These are phyloP conservation scores for Sarcophaga rosellei DNA, from an alignment of 2,888 invertebrate species.

Conservation along the genomic window DNA sequence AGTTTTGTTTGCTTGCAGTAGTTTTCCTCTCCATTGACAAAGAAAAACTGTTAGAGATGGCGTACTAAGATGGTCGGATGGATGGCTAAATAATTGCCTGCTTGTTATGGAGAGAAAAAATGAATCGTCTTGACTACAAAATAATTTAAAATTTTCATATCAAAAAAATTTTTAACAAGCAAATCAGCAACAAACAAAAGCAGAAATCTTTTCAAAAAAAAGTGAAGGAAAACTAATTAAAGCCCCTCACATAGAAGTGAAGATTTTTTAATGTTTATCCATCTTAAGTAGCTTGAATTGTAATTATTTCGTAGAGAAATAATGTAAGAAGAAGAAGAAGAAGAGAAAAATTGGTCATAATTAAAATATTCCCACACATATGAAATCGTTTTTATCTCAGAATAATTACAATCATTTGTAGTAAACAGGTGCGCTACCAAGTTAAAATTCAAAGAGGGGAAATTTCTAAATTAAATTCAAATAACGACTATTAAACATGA, in stretches of 20 bases:
- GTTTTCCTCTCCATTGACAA: slow-evolving; percentile 34
- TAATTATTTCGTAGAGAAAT: slow-evolving; percentile 43
- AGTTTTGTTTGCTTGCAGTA: slow-evolving; percentile 42
- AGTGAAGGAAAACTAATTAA: slow-evolving; percentile 51
- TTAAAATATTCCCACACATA: slow-evolving; percentile 62
- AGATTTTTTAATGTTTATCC: slow-evolving; percentile 11
- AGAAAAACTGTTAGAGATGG: not conserved
- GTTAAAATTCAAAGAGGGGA: no score
- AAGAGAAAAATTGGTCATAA: slow-evolving; percentile 36
- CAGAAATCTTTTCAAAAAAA: not conserved
- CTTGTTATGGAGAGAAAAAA: not conserved
- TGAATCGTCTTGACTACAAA: no score
- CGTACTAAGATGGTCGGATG: not conserved
- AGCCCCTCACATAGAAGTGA: not conserved
- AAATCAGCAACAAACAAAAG: slow-evolving; percentile 33
- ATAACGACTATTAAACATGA: no score
- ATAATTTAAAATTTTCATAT: no score
- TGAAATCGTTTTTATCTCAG: slow-evolving; percentile 4
- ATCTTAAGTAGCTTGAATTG: slow-evolving; percentile 32
- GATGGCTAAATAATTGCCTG: slow-evolving; percentile 4
- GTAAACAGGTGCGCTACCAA: no score
- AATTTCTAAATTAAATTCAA: no score
- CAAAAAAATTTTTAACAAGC: slow-evolving; percentile 23
- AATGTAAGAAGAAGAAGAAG: not conserved
- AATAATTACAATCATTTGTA: not conserved